A percentile compares a stretch with the other conserved stretches of the same genome.
These are phyloP conservation scores for Nyleta sp. DNA, from an alignment of 2,888 invertebrate genomes.

Conservation along the genomic window DNA sequence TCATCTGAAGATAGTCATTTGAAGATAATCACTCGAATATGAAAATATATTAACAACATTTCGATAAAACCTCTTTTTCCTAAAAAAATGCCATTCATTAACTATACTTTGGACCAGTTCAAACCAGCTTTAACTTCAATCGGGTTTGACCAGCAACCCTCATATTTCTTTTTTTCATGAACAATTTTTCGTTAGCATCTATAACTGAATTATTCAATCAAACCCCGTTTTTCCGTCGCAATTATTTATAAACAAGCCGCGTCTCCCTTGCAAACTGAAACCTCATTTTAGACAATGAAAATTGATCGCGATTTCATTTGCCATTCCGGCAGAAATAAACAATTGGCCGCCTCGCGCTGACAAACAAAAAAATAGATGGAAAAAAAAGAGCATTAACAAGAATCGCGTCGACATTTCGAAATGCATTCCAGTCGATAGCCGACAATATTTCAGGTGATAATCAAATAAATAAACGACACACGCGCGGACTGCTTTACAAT, in stretches of 20 bases:
- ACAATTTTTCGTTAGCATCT: no score
- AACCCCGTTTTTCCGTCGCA: not conserved
- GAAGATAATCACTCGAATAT: no score
- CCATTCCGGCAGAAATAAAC: not conserved
- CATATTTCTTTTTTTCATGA: no score
- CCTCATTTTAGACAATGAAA: conserved; percentile 1
- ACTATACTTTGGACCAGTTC: no score
- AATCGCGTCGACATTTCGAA: conserved; percentile 17
- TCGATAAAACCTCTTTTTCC: no score
- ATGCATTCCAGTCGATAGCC: conserved; percentile 15
- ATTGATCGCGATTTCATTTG: not conserved
- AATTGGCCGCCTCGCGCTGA: not conserved
- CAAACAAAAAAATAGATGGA: not conserved
- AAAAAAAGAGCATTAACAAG: not conserved
- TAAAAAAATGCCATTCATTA: no score
- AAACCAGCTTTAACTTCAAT: no score
- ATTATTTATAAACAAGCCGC: not conserved
- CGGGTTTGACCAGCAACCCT: no score
- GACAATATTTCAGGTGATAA: conserved; percentile 25
- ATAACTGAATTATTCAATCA: no score
- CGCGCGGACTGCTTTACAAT: conserved; percentile 12
- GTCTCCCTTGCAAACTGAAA: not conserved
- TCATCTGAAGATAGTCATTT: no score
- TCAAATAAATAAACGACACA: conserved; percentile 22
- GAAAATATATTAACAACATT: no score